Evolutionary conservation across 2,888 invertebrate species (phyloP), one percentile per base, ranked within the genome.

Genomic region (Meta bourneti): DNA sequence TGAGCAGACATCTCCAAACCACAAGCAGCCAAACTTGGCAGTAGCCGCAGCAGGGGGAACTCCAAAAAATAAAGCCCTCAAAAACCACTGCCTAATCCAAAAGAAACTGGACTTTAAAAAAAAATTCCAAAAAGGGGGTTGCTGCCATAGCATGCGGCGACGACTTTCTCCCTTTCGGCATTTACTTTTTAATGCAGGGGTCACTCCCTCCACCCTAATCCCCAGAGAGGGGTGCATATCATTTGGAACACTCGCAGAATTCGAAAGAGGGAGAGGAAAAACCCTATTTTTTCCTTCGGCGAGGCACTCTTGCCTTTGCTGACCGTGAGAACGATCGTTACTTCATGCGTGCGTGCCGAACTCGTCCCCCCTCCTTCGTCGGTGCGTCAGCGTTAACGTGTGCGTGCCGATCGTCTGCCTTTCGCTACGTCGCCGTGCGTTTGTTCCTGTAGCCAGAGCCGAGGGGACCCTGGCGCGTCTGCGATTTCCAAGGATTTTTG

Each of bases 251-350:
- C 81, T 75, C 48, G 49, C 7, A 69, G 78, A 74, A 74, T 48
- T 20, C 75, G 34, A 84, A 75, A 19, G 52, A 52, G 82, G 20
- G 54, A 34, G 74, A 34, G 20, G 61, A 49, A 51, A 82, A 72
- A 52, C 51, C 82, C 51, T 82, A 48, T 80, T 72, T 87, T 72
- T 52, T 20, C 48, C 4, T 52, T 48, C 51, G n/a, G 16, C 52
- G 19, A 16, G 9, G 61, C 52, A 9, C 51, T 51, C 78, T 49
- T 9, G 16, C 52, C 69, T 13, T 70, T 71, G 89, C 80, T 79
- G 86, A 86, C 87, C 91, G 91, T 91, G 91, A 91, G 91, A 91
- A 91, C 87, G 87, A 91, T 87, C 83, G 83, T 87, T 87, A 91
- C 82, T 69, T 83, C 87, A 86, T 87, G 91, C 91, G 87, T 91